Conservation (phyloP, 2,797 vertebrate species). For the Trachurus trachurus region DNA sequence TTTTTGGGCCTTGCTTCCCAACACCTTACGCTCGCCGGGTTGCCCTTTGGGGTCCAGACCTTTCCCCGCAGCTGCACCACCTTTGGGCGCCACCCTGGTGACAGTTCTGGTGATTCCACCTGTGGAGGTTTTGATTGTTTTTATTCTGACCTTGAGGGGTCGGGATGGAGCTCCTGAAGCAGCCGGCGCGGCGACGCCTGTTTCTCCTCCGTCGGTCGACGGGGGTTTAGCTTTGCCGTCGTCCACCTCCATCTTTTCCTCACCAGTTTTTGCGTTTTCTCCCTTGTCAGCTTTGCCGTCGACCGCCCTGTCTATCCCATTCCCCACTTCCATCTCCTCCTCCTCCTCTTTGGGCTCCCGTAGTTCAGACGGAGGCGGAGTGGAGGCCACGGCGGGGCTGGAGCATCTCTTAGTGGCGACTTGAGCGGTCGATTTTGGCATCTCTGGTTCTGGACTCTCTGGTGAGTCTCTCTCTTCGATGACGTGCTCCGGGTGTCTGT, state of each 20-base stretch:
- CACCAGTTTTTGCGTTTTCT: conserved; percentile 68
- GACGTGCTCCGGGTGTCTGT: conserved; percentile 85
- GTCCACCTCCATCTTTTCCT: conserved; percentile 84
- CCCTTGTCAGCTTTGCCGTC: conserved; percentile 79
- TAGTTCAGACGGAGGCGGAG: conserved; percentile 83
- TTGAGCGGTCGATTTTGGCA: conserved; percentile 81
- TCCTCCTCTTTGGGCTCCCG: conserved; percentile 89
- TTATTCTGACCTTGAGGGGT: conserved; percentile 96
- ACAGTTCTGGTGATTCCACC: conserved; percentile 97
- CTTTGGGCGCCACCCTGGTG: conserved; percentile 89
- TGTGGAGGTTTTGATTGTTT: conserved; percentile 96
- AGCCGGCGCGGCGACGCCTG: conserved; percentile 72
- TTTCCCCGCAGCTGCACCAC: conserved; percentile 75
- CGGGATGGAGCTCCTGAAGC: conserved; percentile 88
- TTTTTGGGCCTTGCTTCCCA: conserved; percentile 78
- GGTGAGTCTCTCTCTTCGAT: conserved; percentile 89
- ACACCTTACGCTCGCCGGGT: conserved; percentile 73
- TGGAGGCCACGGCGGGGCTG: conserved; percentile 79
- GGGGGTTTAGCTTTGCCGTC: conserved; percentile 72
- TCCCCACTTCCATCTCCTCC: conserved; percentile 88
- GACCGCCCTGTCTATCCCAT: conserved; percentile 67
- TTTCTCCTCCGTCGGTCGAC: conserved; percentile 57
- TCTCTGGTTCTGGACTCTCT: conserved; percentile 88
- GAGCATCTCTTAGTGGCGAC: conserved; percentile 80
- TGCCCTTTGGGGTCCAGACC: conserved; percentile 79